A percentile compares a stretch with the other conserved stretches of the same genome.
These are phyloP conservation scores for Apocheima hispidaria DNA, from an alignment of 2,888 invertebrate species.

Conservation along the genomic window DNA sequence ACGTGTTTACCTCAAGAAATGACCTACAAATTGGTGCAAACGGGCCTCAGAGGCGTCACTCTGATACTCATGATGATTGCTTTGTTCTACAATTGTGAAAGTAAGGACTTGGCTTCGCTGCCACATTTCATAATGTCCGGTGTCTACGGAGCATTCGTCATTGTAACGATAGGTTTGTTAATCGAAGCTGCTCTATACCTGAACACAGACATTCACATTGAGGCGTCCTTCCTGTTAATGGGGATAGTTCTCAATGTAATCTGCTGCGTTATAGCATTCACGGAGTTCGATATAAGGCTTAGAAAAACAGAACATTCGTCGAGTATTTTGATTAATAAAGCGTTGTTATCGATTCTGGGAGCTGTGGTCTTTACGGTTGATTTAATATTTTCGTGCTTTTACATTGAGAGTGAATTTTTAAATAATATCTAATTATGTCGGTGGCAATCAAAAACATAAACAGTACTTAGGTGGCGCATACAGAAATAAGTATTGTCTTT, in stretches of 20 bases:
- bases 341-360: neutral
- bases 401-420: neutral
- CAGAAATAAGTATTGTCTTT: too few species aligned
- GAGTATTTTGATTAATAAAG: neutral
- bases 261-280: neutral
- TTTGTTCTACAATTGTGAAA: neutral
- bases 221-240: neutral
- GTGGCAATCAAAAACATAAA: neutral
- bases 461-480: too few species aligned
- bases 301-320: neutral
- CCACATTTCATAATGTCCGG: neutral
- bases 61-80: neutral
- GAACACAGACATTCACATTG: neutral
- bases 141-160: neutral
- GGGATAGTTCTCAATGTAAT: neutral
- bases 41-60: neutral
- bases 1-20: neutral
- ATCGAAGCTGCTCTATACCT: neutral
- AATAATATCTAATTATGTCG: too few species aligned
- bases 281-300: neutral
- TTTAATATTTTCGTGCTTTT: slow-evolving; percentile 3
- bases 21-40: neutral
- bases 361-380: neutral
- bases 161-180: neutral
- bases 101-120: neutral